phyloP scores from a whole-genome alignment of 2,797 vertebrate genomes.

The Staurois parvus region DNA sequence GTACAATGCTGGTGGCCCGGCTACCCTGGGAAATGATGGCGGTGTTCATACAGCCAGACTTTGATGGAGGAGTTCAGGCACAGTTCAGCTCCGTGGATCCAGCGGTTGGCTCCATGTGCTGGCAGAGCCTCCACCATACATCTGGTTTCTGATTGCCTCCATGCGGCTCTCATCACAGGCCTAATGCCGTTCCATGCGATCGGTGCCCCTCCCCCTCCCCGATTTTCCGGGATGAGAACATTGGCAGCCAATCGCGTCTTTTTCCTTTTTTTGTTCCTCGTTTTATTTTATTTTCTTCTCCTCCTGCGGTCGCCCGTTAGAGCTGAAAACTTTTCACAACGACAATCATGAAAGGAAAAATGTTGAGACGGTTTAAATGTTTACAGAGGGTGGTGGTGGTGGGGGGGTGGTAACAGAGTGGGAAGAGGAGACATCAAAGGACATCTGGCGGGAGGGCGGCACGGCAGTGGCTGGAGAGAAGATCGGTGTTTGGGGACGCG shows the following conservation, averaged over 20 bases:
- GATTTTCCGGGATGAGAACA: slow-evolving; percentile 10
- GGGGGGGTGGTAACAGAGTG: slow-evolving; percentile 80
- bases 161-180: slow-evolving; percentile 71
- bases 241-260: not conserved
- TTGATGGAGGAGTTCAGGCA: slow-evolving; percentile 61
- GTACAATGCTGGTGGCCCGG: not conserved
- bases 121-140: slow-evolving; percentile 64
- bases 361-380: slow-evolving; percentile 78
- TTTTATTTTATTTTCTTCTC: slow-evolving; percentile 71
- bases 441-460: slow-evolving; percentile 83
- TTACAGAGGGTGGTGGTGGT: slow-evolving; percentile 77
- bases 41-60: not conserved
- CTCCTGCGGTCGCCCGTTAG: slow-evolving; percentile 82
- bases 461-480: slow-evolving; percentile 74
- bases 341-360: slow-evolving; percentile 80
- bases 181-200: slow-evolving; percentile 72
- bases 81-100: slow-evolving; percentile 68
- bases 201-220: slow-evolving; percentile 55
- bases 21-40: slow-evolving; percentile 1
- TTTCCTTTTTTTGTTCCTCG: slow-evolving; percentile 67
- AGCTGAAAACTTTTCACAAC: slow-evolving; percentile 74
- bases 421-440: slow-evolving; percentile 84
- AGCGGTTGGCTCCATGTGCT: slow-evolving; percentile 66
- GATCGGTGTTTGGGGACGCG: not conserved
- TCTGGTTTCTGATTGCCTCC: slow-evolving; percentile 70